Evolutionary conservation across 2,113 vertebrate genomes (phyloP), one percentile per base, ranked within the genome.

Genomic region (Calidris pugnax): DNA sequence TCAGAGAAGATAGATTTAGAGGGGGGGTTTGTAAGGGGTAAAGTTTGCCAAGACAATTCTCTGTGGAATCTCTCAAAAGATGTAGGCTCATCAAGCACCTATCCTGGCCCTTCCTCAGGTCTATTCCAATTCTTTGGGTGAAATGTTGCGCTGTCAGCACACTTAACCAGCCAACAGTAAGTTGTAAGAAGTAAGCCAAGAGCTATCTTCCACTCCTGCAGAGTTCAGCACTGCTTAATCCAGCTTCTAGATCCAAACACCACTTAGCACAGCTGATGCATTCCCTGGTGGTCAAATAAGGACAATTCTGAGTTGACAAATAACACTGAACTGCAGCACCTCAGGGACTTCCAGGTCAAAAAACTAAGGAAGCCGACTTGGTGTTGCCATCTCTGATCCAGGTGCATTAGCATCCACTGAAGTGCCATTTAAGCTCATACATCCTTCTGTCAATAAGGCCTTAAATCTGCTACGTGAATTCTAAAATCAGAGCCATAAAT

Each of bases 401-500:
- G 32, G 21, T n/a, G 18, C 35, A 13, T 66, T 76, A 81, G 23
- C 39, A 56, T 32, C 13, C 35, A 67, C 45, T 55, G 21, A 50
- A 35, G 27, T 23, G 16, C 26, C 32, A 30, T 43, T 73, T 67
- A 50, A 50, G 27, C 17, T 67, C 2, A 0, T 57, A 76, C 14
- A 55, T 32, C 7, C 12, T 45, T 71, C 45, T 50, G 47, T 13
- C 33, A 48, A n/a, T 17, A 20, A 60, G 35, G 32, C 39, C n/a
- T 45, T 79, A 45, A 55, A 79, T 55, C 23, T 64, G 32, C 56
- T 28, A 12, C 7, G 10, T 9, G 39, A 39, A 28, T 94, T 56
- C 23, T 37, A 66, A 78, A 60, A 51, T 47, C 10, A 59, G 26
- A 17, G 0, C 14, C 1, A 1, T 3, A 30, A n/a, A 14, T 12